Base-by-base conservation (phyloP, 2,113 vertebrate species). In the Stercorarius parasiticus region DNA sequence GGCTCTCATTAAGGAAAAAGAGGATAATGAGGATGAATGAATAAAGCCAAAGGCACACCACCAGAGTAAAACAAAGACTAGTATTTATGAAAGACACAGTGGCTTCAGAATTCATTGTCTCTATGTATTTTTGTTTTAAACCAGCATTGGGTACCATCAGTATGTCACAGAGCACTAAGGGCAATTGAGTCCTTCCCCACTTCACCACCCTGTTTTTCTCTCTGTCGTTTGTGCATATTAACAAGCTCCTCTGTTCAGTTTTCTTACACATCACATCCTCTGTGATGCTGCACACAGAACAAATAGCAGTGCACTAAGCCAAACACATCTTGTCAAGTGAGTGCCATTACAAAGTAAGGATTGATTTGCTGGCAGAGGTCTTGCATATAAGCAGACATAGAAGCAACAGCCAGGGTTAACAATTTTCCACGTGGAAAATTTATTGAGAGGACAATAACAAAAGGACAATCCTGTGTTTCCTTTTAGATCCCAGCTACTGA, bases 261-360 rank as follows among this genome's bases (percentile, higher is more conserved):
- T 95, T 94, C 94, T 92, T 55, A 96, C 93, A 61, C 47, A 76
- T 65, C 47, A 61, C 77, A 56, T 38, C 25, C 59, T 30, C 26
- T 95, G 84, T 97, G 78, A 47, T 1, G 29, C 79, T 94, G 71
- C 66, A 73, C 85, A 92, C 84, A 97, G 90, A 96, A 93, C 92
- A 96, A 98, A 97, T 53, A 97, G 81, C 91, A 94, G 86, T 93
- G 70, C 52, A 86, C 96, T 94, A 98, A 98, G 88, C 90, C 97
- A 97, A 98, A 98, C 93, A 84, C 69, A 95, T 58, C 90, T 97
- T 95, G 94, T 97, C 95, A 97, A 97, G 92, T 26, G 64, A 98
- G 70, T 91, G 87, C 91, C 86, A 72, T 83, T 96, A 86, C 90
- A 96, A 76, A 79, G 94, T 91, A 94, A 97, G 94, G 96, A 97